Evolutionary conservation across 2,113 vertebrate species (phyloP).

Genomic region (Okapia johnstoni): DNA sequence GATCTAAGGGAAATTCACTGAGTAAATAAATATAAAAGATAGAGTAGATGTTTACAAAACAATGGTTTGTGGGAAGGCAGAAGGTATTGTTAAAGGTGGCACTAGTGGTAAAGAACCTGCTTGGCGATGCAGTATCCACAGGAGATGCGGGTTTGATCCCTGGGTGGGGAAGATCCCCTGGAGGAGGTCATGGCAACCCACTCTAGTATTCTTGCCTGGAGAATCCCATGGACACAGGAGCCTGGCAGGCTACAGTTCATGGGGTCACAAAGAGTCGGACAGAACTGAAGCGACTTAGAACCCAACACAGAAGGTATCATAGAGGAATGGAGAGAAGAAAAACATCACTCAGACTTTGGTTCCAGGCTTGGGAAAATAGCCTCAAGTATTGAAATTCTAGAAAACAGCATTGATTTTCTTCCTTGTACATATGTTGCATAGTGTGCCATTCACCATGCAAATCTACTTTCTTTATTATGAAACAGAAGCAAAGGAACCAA

Average conservation of each 20-base stretch:
- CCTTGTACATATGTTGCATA: fast-evolving
- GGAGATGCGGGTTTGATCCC: not conserved
- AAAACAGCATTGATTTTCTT: not conserved
- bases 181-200: not conserved
- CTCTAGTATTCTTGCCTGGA: not conserved
- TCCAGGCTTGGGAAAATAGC: too few species aligned
- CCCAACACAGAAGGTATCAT: fast-evolving
- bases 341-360: too few species aligned
- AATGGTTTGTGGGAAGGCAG: not conserved
- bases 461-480: not conserved
- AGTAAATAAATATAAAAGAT: not conserved
- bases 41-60: not conserved
- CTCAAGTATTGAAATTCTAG: not conserved
- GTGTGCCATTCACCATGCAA: not conserved
- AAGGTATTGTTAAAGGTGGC: not conserved
- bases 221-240: not conserved
- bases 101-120: not conserved
- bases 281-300: not conserved
- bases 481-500: not conserved
- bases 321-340: fast-evolving
- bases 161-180: not conserved
- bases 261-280: not conserved
- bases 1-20: too few species aligned
- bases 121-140: too few species aligned
- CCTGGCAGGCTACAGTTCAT: not conserved